A percentile compares a stretch with the other conserved stretches of the same genome.
Conservation (phyloP, 2,797 vertebrate genomes). For the Chaetophractus vellerosus region DNA sequence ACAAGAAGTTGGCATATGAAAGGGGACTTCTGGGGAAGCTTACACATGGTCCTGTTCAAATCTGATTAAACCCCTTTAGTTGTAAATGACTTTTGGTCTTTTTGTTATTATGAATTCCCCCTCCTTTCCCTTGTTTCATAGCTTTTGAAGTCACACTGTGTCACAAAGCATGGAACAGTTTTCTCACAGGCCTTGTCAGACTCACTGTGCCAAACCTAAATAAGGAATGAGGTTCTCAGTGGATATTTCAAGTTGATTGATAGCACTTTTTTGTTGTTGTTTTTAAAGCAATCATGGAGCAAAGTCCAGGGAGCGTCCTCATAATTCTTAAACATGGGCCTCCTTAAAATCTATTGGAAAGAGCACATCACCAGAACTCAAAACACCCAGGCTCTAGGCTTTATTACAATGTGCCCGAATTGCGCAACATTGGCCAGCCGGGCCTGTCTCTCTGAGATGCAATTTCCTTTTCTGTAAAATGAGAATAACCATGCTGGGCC, state of each 20-base stretch:
- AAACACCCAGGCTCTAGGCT: background rate
- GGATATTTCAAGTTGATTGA: slow-evolving; percentile 55
- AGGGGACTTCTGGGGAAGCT: background rate
- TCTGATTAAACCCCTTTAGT: background rate
- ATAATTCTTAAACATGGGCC: background rate
- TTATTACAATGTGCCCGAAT: background rate
- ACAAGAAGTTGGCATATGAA: background rate
- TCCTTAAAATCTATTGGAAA: background rate
- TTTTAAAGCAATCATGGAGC: background rate
- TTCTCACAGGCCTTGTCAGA: background rate
- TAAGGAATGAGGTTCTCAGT: background rate
- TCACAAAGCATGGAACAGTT: background rate
- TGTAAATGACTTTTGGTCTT: slow-evolving; percentile 31
- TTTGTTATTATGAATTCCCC: slow-evolving; percentile 20
- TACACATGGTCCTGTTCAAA: background rate
- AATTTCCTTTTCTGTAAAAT: slow-evolving; percentile 33
- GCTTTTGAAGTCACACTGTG: slow-evolving; percentile 26
- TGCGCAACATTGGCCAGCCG: background rate
- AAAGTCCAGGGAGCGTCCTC: slow-evolving; percentile 57
- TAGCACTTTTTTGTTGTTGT: background rate
- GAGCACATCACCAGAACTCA: background rate
- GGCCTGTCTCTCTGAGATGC: background rate
- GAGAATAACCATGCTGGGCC: background rate
- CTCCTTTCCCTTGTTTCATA: background rate
- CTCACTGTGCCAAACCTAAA: background rate